Percentiles rank a stretch among this genome's conserved stretches.
Conservation (phyloP, 2,113 vertebrate species). For the Vanacampus margaritifer region DNA sequence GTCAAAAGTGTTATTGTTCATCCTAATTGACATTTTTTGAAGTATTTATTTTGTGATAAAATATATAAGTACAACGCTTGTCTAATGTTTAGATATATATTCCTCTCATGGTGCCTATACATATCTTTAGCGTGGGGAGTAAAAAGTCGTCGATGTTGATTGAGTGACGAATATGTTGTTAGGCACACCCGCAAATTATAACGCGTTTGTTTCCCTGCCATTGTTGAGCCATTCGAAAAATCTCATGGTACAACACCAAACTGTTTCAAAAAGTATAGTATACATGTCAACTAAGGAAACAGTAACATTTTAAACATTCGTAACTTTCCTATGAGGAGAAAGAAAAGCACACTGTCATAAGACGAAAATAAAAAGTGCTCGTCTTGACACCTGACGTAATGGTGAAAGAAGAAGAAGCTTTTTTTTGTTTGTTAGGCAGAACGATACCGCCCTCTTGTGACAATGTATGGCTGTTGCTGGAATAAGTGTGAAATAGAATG, state of each 20-base stretch:
- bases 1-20: conserved; percentile 2
- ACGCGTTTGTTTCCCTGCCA: background rate
- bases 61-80: conserved; percentile 11
- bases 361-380: too few relatives aligned
- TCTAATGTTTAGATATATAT: conserved; percentile 32
- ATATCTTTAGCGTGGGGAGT: conserved; percentile 47
- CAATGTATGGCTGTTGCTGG: background rate
- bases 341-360: too few relatives aligned
- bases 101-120: conserved; percentile 47
- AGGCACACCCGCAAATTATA: background rate
- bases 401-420: too few relatives aligned
- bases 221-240: background rate
- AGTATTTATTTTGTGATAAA: background rate
- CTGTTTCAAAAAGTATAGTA: background rate
- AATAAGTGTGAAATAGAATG: background rate
- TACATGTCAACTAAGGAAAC: too few relatives aligned
- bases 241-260: background rate
- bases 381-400: too few relatives aligned
- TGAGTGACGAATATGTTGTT: conserved; percentile 7
- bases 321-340: too few relatives aligned
- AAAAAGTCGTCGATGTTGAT: conserved; percentile 33
- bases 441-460: background rate
- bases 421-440: too few relatives aligned
- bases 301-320: too few relatives aligned
- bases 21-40: background rate